Evolutionary conservation across 2,113 vertebrate genomes (phyloP).

Genomic region (Macaca nemestrina): DNA sequence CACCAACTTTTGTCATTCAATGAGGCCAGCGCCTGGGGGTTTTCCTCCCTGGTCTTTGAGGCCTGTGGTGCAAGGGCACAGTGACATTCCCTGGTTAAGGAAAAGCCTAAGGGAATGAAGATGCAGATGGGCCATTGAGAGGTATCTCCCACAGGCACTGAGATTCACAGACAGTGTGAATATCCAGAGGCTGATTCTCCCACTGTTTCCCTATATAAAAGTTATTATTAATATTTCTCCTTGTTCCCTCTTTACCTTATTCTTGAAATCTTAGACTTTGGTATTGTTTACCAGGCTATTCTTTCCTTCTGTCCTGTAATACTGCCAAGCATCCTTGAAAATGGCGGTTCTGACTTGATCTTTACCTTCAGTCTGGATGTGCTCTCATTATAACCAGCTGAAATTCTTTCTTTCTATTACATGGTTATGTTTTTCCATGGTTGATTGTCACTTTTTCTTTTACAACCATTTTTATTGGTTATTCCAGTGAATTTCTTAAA

Average conservation of each 20-base stretch:
- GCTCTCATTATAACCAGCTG: too few species aligned
- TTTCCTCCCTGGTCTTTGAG: neutral
- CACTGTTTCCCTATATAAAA: neutral
- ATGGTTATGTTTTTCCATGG: too few species aligned
- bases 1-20: neutral
- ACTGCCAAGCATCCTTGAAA: neutral
- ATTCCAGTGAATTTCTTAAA: neutral
- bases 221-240: neutral
- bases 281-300: neutral
- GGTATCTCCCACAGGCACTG: neutral
- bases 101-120: neutral
- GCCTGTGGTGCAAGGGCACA: neutral
- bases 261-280: neutral
- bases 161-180: neutral
- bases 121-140: neutral
- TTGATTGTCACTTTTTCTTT: neutral
- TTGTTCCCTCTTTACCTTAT: neutral
- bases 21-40: too few species aligned
- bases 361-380: neutral
- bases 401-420: neutral
- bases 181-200: neutral
- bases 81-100: neutral
- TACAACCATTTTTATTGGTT: neutral
- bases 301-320: neutral
- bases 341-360: accelerated